Base-by-base conservation (phyloP, 2,888 invertebrate species). In the Thecocarcelia acutangulata region DNA sequence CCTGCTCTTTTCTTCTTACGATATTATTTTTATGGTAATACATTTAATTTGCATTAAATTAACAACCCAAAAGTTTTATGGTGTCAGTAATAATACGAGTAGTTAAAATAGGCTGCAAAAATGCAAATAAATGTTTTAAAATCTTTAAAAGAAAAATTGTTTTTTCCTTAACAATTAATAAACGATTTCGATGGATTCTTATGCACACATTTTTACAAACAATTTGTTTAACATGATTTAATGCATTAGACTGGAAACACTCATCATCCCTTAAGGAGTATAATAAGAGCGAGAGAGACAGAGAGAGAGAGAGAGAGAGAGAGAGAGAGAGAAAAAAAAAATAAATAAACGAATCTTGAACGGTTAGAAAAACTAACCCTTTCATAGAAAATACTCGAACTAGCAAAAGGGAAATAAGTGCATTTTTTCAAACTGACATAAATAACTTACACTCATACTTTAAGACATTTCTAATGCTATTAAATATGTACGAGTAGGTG, bases 201-300 rank as follows among this genome's bases (percentile, higher is more conserved):
- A 21, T 76, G 68, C 75, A 76, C 24, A 11, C n/a, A 50, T 15
- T 73, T 63, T 13, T 17, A 19, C 8, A 54, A 59, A 37, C 11
- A 56, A 13, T 63, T 33, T 33, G 33, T 33, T 33, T 70, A 77
- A 77, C 70, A 58, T 56, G 64, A 70, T 77, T 77, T 64, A 75
- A 75, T 70, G 73, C 75, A 80, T 70, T 72, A 75, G 80, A 80
- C 80, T 75, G 75, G 59, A 80, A 80, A 80, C 54, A 66, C 15
- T 37, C 52, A 66, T 28, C 70, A 80, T 40, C 75, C 80, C 80
- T 64, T 59, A 59, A 80, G 69, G 59, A 70, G 37, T 44, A 15
- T 9, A 44, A 64, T 3, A 46, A 24, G 12, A 64, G 64, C n/a
- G n/a, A 28, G 37, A 70, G 8, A 13, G 8, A 15, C 50, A 66